Conservation (phyloP, 2,797 vertebrate genomes). For the Scleropages formosus region DNA sequence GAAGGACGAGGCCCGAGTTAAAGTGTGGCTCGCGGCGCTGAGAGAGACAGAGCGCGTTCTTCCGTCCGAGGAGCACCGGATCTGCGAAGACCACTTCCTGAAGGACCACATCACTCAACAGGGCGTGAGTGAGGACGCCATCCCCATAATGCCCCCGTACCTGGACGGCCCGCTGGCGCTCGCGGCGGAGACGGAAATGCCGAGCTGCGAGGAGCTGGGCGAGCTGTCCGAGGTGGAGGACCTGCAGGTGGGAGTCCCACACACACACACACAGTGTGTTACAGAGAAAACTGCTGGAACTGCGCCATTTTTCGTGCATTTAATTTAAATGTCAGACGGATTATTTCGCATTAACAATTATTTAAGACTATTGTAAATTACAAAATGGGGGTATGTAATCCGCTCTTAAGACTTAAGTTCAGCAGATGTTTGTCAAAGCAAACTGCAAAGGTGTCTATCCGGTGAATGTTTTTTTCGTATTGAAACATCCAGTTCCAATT, state of each 20-base stretch:
- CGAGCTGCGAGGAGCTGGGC: conserved; percentile 39
- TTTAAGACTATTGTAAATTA: too few species aligned
- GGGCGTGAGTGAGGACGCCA: conserved; percentile 45
- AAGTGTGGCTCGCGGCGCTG: conserved; percentile 62
- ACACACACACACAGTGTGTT: not conserved
- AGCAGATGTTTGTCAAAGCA: too few species aligned
- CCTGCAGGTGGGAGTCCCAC: conserved; percentile 12
- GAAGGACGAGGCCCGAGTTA: conserved; percentile 56
- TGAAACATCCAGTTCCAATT: too few species aligned
- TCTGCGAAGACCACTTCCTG: conserved; percentile 63
- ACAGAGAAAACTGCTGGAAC: not conserved
- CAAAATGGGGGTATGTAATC: too few species aligned
- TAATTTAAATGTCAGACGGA: not conserved
- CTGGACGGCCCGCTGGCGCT: conserved; percentile 44
- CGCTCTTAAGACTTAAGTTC: too few species aligned
- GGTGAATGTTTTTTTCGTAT: too few species aligned
- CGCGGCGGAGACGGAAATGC: conserved; percentile 25
- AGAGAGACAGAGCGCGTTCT: conserved; percentile 46
- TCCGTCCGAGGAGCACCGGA: conserved; percentile 38
- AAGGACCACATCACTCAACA: conserved; percentile 50
- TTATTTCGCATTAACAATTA: too few species aligned
- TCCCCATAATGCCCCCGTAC: conserved; percentile 54
- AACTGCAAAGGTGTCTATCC: too few species aligned
- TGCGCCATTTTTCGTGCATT: not conserved
- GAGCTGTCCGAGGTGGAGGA: conserved; percentile 29